These are phyloP conservation scores for Ceramica pisi DNA, from an alignment of 2,888 invertebrate genomes.

Conservation along the genomic window DNA sequence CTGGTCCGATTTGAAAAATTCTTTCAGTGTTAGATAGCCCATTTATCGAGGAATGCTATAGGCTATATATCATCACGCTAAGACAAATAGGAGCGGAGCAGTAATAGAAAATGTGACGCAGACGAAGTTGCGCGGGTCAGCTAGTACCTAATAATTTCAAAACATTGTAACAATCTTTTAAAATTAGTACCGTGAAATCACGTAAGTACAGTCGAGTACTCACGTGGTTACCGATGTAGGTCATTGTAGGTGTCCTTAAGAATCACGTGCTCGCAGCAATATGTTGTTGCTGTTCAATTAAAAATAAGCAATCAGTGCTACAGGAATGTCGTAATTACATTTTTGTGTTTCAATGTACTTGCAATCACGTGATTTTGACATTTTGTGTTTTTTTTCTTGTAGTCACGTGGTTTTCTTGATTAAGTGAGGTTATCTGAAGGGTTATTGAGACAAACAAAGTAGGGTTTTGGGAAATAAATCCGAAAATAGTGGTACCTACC, in stretches of 20 bases:
- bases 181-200: conserved; percentile 19
- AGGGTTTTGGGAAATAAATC: too few relatives aligned
- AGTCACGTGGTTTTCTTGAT: background rate
- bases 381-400: background rate
- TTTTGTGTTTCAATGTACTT: conserved; percentile 32
- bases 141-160: background rate
- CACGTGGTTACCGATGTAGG: conserved; percentile 15
- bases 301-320: conserved; percentile 18
- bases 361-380: conserved; percentile 14
- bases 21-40: too few relatives aligned
- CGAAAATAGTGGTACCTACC: too few relatives aligned
- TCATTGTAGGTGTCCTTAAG: conserved; percentile 20
- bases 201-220: conserved; percentile 26
- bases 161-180: conserved; percentile 12
- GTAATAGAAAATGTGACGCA: too few relatives aligned
- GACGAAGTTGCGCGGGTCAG: too few relatives aligned
- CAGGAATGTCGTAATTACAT: conserved; percentile 35
- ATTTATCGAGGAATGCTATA: too few relatives aligned
- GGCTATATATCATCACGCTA: too few relatives aligned
- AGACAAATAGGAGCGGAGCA: too few relatives aligned
- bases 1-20: too few relatives aligned
- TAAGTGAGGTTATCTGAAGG: background rate
- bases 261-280: conserved; percentile 10
- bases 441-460: too few relatives aligned
- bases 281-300: conserved; percentile 20